These are phyloP conservation scores for Drosophila bocki DNA, from an alignment of 1,140 invertebrate species.

Conservation along the genomic window DNA sequence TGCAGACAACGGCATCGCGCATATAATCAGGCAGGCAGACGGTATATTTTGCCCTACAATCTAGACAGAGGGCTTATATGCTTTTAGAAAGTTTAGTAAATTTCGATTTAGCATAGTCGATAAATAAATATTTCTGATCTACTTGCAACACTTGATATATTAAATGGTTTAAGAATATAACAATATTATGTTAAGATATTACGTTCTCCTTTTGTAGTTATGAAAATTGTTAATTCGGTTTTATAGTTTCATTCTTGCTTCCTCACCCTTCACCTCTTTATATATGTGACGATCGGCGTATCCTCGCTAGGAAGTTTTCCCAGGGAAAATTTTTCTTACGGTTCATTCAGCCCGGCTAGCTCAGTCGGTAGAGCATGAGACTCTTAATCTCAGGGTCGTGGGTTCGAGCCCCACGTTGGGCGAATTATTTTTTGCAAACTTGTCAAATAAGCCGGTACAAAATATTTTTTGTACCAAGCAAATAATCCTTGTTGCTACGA, in stretches of 20 bases:
- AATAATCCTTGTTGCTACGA: neutral
- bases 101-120: too few species aligned
- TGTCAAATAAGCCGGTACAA: neutral
- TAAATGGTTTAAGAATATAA: too few species aligned
- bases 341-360: conserved; percentile 89
- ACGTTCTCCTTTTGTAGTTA: too few species aligned
- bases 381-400: conserved; percentile 97
- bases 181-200: too few species aligned
- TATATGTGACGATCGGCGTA: too few species aligned
- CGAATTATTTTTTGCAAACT: conserved; percentile 74
- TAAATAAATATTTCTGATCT: neutral
- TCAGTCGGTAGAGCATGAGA: conserved; percentile 97
- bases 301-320: too few species aligned
- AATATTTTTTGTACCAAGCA: neutral
- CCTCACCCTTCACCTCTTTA: too few species aligned
- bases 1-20: conserved; percentile 6
- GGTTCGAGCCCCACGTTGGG: conserved; percentile 96
- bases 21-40: conserved; percentile 61
- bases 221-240: too few species aligned
- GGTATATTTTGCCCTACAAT: conserved; percentile 34
- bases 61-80: conserved; percentile 19
- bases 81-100: neutral
- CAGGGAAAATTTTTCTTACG: too few species aligned
- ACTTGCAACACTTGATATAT: neutral
- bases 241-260: too few species aligned